Base-by-base conservation (phyloP, 2,888 invertebrate genomes). In the Tiphia femorata region DNA sequence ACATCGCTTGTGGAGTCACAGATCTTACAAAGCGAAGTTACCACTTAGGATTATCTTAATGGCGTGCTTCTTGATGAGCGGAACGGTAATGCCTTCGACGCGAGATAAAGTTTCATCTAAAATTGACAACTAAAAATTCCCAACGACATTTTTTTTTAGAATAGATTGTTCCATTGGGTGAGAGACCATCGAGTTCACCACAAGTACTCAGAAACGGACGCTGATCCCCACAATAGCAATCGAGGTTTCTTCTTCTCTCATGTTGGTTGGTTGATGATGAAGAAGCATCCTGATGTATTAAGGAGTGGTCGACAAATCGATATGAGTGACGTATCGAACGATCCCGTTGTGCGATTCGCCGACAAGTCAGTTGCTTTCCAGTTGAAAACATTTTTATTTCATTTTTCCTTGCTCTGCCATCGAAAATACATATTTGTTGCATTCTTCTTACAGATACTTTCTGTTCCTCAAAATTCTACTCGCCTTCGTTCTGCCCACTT, bases 181-280 rank as follows among this genome's bases (percentile, higher is more conserved):
- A 86, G 92, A 23, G 92, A 93, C 77, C 92, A 93, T 77, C 85
- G 92, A 25, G 89, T 92, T 0, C 92, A 92, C 74, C 91, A 91
- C 79, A 92, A 92, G 79, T 59, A 58, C 33, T 84, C 84, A 29
- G 94, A 94, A 78, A 93, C 92, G 0, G 87, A 90, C 67, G 94
- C 93, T 0, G 94, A 95, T 84, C 94, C 94, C 0, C 94, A 94
- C 80, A 90, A 94, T 81, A 89, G 90, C 2, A 88, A 88, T 54
- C 87, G 94, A 4, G 96, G 96, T 0, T 96, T 97, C 84, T 95
- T 94, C 86, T 97, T 96, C 84, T 87, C 96, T 0, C 97, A 97
- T 81, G 90, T 96, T 35, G 97, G 97, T 20, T 97, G 97, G 97
- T 86, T 97, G 19, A 91, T 93, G 91, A 90, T 92, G 89, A 89